Base-by-base conservation (phyloP, 2,797 vertebrate species). In the Parauchenoglanis punctatus region DNA sequence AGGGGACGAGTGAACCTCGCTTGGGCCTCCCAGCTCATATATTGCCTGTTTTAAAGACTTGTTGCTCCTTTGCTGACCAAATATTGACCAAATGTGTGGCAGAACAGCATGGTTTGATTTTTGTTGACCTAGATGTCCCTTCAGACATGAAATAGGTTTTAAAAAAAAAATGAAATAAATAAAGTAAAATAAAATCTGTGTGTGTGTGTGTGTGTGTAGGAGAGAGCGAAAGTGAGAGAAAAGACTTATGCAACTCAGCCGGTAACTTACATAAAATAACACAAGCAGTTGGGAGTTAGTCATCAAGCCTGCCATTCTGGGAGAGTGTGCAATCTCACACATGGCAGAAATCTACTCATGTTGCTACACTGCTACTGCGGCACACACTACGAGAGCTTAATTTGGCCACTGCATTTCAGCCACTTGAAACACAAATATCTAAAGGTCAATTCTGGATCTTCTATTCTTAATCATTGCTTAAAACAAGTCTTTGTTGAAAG, bases 181-280 rank as follows among this genome's bases (percentile, higher is more conserved):
- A 49, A 49, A 49, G 49, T 49, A 49, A 49, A 49, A 49, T 49
- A 8, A 49, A 49, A 40, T 40, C 40, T 17, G 72, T 17, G 72
- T 75, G 70, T 20, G 70, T 83, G 56, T 87, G 59, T 76, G 59
- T 49, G 73, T 35, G 56, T 44, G 72, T 68, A 67, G 31, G 73
- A 82, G 49, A 54, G 68, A 35, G 49, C 2, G 58, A 85, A 84
- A 83, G 72, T 85, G 68, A 88, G 73, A 75, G 87, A 85, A 76
- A 86, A 87, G 49, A 81, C 88, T 92, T 91, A 90, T 73, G 85
- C 89, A 91, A 91, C 88, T 86, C 80, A 59, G 80, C 75, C 78
- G 88, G 72, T 81, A 90, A 88, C 88, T 90, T 89, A 89, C 82
- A 87, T 91, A 87, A 91, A 91, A 88, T 84, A 46, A 90, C 86